Percentiles rank a stretch among this genome's conserved stretches.
phyloP scores from a whole-genome alignment of 2,888 invertebrate species.

The Sericinus montela region DNA sequence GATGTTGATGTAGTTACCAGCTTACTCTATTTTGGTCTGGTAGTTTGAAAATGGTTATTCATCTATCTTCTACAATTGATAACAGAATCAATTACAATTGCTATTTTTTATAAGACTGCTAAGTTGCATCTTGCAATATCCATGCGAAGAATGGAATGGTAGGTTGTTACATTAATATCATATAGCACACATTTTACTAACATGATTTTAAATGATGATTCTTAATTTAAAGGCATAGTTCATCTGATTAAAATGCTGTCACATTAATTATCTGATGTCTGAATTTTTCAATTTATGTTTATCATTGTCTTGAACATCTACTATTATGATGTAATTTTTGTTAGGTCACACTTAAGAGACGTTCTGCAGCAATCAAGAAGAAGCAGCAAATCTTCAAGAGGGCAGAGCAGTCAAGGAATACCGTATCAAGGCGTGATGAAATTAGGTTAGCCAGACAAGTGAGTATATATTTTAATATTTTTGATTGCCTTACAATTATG shows the following conservation, averaged over 20 bases:
- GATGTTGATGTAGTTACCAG: too few relatives aligned
- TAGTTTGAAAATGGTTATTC: too few relatives aligned
- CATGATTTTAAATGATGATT: conserved; percentile 47
- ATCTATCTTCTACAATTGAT: too few relatives aligned
- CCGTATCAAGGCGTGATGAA: conserved; percentile 90
- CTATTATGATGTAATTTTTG: not conserved
- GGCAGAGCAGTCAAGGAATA: conserved; percentile 97
- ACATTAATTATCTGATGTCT: conserved; percentile 39
- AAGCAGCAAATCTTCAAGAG: conserved; percentile 95
- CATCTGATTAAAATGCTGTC: conserved; percentile 68
- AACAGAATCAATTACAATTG: too few relatives aligned
- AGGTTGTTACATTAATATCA: too few relatives aligned
- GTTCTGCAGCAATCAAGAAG: conserved; percentile 87
- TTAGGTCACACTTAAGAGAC: conserved; percentile 83
- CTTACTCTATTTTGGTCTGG: too few relatives aligned
- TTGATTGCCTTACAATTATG: too few relatives aligned
- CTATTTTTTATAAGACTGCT: too few relatives aligned
- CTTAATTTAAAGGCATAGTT: conserved; percentile 63
- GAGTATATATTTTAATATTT: conserved; percentile 60
- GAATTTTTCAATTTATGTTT: too few relatives aligned
- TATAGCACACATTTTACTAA: too few relatives aligned
- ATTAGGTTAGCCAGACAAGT: conserved; percentile 92
- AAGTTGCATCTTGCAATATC: too few relatives aligned
- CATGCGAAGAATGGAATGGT: too few relatives aligned
- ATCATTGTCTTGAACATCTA: not conserved